Evolutionary conservation across 2,888 invertebrate species (phyloP), one percentile per base, ranked within the genome.

Genomic region (Sminthurinus aureus): DNA sequence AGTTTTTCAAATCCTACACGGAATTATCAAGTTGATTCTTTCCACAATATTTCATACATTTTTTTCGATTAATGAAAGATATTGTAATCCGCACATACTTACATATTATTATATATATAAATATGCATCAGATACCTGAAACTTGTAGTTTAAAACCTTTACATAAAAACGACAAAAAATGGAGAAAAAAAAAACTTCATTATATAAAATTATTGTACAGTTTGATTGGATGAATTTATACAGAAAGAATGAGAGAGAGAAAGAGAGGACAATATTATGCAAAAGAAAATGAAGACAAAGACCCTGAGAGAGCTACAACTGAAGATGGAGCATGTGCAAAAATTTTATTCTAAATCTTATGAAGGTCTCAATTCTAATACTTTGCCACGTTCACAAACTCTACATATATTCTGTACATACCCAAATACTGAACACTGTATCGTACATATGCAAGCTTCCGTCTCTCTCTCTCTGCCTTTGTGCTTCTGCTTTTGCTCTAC

Each of bases 271-370:
- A 58, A 58, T 58, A 58, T 58, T 58, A 15, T 58, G 26, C 26
- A 71, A 12, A 24, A 24, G 71, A 71, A 24, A 71, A 71, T 71
- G 71, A 71, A 13, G 71, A 15, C 67, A 11, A 20, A 20, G 71
- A 71, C 71, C 71, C 22, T 15, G 71, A 12, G 9, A 20, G 11
- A 20, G 71, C 58, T 26, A 71, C 13, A 6, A 24, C 38, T 24
- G 71, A 71, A 71, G 50, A 75, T 52, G 22, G 76, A 76, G 76
- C 76, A 76, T 76, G 76, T 76, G 76, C 76, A 76, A 76, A 75
- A 73, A 76, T 58, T 76, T 76, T n/a, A n/a, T n/a, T 58, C 15
- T 24, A 71, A 71, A 71, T 71, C 71, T 71, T 71, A 71, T 24
- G 24, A 71, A 71, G 71, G 26, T 26, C 71, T 71, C 71, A 58